Evolutionary conservation across 2,888 invertebrate species (phyloP), one percentile per base, ranked within the genome.

Genomic region (Drosophila eohydei): DNA sequence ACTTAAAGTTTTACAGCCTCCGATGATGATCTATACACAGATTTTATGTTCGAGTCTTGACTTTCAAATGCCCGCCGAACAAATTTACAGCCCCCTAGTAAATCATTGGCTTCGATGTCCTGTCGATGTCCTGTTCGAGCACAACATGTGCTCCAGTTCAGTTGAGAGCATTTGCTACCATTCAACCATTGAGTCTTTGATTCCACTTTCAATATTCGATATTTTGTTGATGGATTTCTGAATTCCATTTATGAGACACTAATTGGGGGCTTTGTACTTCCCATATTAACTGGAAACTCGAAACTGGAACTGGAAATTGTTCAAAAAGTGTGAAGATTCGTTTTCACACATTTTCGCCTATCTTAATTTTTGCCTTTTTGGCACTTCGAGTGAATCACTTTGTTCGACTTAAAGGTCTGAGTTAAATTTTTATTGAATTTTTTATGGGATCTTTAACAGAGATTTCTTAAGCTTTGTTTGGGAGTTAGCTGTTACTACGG

Each of bases 231-330:
- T 70, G 64, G 71, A 64, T 56, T 74, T 64, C 56, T 36, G 14
- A 56, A 65, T 61, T 46, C 16, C 36, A 12, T 73, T 75, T 75
- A 89, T 73, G 44, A 36, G 14, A 21, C 69, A 52, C 75, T 89
- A 89, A 86, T 86, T 83, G 81, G 70, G 54, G 88, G 90, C 71
- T 85, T 89, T 89, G 88, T 85, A 66, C 60, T 56, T 16, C 36
- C 43, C 64, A 69, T 71, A 69, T 85, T 85, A 77, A 60, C 66
- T 74, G 72, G 83, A 81, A 88, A 11, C 52, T 52, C 3, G 28
- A 14, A 54, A 72, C 58, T 72, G 78, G 8, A 36, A 21, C 21
- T 26, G 14, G n/a, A 36, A 52, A 52, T 9, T 52, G 14, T 16
- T 81, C 59, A 34, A 38, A 51, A 52, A 71, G 48, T 51, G 41